These are phyloP conservation scores for Desmophyllum pertusum DNA, from an alignment of 92 coral and sea anemone species.

Conservation along the genomic window DNA sequence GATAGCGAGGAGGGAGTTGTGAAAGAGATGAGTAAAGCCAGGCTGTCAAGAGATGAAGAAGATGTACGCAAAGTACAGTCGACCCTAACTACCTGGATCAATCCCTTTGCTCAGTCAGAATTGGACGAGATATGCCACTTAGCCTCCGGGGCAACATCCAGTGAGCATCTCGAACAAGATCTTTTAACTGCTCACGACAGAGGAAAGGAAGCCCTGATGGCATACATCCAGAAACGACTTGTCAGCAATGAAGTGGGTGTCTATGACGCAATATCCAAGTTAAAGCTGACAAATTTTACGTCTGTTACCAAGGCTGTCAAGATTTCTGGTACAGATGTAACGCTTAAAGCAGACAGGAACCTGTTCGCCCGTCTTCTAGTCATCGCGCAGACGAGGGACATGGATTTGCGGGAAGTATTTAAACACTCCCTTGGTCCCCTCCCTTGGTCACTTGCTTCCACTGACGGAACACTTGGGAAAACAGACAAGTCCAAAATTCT, in stretches of 20 bases:
- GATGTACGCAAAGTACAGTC: conserved; percentile 25
- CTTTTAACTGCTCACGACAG: conserved; percentile 50
- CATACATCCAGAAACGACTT: conserved; percentile 45
- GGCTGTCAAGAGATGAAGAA: conserved; percentile 33
- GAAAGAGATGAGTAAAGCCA: conserved; percentile 32
- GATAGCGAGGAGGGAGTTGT: conserved; percentile 40
- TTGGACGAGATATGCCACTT: conserved; percentile 29
- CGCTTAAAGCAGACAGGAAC: conserved; percentile 67
- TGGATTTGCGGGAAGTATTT: conserved; percentile 59
- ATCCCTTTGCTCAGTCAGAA: conserved; percentile 36
- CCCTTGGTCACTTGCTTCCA: conserved; percentile 70
- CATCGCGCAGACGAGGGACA: conserved; percentile 62
- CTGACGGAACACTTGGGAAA: conserved; percentile 74
- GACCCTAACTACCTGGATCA: conserved; percentile 40
- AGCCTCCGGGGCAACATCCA: conserved; percentile 62
- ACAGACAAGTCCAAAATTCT: conserved; percentile 67
- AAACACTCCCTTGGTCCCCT: conserved; percentile 63
- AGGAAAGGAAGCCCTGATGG: conserved; percentile 56
- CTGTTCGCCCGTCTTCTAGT: conserved; percentile 67
- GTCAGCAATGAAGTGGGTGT: conserved; percentile 45
- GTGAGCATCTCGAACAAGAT: conserved; percentile 34
- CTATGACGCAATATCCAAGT: conserved; percentile 44
- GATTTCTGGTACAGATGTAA: conserved; percentile 52
- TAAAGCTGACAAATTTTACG: conserved; percentile 51
- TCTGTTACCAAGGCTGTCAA: conserved; percentile 44